Evolutionary conservation across 2,113 vertebrate genomes (phyloP), one percentile per base, ranked within the genome.

Genomic region (Lota lota): DNA sequence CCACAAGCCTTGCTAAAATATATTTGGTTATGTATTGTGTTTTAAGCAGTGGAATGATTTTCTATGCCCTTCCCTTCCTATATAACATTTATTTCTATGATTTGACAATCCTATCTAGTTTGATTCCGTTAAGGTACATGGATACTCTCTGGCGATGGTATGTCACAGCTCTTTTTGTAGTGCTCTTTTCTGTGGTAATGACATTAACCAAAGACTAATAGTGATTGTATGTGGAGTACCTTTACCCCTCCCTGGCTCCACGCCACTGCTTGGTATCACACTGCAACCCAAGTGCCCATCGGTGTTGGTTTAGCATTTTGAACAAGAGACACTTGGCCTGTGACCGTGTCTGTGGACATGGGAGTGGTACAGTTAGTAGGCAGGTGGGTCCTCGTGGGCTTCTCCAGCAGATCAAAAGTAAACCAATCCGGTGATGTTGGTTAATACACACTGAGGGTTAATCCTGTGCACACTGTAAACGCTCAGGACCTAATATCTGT

Each of bases 401-500:
- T 91, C 94, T 95, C 93, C 86, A 85, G 90, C 86, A 87, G 93
- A 93, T 91, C 74, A 74, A 63, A 89, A 90, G 75, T 69, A 88
- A 88, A 91, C 90, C 72, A 64, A 84, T 82, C 79, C 89, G 90
- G 89, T 88, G 85, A 82, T 90, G 93, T 93, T 91, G 90, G 85
- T 92, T 91, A 92, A 93, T 93, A 93, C 93, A 89, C 87, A 89
- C 93, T 93, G 88, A 93, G 92, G 91, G 91, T 93, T 87, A 82
- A 91, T 93, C 94, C 93, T 90, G 91, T 93, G 93, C 94, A 87
- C 80, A 76, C 90, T 81, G 87, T 91, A 92, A 89, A 88, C 91
- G 93, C 94, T 95, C 92, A 93, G 93, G 94, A 94, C 78, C 72
- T 72, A 3, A 58, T 79, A 70, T 80, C 59, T 79, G 78, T 84